A percentile compares a stretch with the other conserved stretches of the same genome.
Conservation (phyloP, 2,888 invertebrate genomes). For the Coelogynopora nodosa region DNA sequence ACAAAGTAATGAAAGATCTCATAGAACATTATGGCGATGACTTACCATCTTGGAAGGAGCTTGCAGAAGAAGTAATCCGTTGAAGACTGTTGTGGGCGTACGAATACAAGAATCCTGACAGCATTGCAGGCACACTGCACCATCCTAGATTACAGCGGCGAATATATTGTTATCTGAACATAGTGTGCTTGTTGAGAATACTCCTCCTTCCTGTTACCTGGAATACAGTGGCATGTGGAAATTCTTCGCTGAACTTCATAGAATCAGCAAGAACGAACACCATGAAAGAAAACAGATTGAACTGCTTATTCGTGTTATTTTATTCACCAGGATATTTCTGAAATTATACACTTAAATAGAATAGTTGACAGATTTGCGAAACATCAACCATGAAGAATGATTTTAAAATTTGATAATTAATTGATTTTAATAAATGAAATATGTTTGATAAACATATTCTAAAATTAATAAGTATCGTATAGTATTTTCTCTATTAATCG, state of each 20-base stretch:
- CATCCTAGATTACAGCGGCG: neutral
- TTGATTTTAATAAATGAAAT: no score
- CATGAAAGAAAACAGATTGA: neutral
- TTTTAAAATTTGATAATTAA: neutral
- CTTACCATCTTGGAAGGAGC: neutral
- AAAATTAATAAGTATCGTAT: neutral
- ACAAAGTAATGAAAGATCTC: neutral
- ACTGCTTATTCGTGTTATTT: neutral
- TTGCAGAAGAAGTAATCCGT: neutral
- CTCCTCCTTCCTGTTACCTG: neutral
- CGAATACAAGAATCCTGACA: neutral
- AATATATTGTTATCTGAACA: neutral
- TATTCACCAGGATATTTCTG: neutral
- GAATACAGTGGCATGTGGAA: no score
- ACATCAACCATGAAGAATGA: neutral
- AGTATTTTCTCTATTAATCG: no score
- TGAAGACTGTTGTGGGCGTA: neutral
- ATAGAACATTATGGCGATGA: neutral
- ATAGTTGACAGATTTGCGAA: neutral
- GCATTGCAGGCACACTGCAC: neutral
- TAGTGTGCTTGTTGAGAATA: neutral
- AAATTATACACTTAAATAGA: neutral
- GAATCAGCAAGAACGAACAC: neutral
- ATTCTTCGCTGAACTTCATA: neutral
- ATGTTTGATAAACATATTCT: neutral